Evolutionary conservation across 1,140 invertebrate genomes (phyloP).

Genomic region (Diorhabda elongata): DNA sequence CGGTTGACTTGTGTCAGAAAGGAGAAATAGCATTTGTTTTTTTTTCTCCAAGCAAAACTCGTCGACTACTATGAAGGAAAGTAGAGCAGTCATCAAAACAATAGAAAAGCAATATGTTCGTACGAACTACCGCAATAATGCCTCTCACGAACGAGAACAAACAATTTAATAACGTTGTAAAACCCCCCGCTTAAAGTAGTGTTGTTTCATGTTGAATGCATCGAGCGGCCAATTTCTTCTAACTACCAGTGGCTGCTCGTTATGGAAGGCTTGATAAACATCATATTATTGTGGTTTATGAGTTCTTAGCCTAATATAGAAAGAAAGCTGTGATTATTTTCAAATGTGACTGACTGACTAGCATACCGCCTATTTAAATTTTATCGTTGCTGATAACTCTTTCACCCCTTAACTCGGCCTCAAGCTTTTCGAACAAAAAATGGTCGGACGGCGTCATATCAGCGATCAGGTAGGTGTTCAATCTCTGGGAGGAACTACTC

Average conservation of each 20-base stretch:
- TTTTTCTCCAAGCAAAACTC: neutral
- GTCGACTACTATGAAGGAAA: neutral
- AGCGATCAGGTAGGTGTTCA: too few species aligned
- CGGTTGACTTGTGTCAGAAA: neutral
- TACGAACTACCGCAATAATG: conserved; percentile 2
- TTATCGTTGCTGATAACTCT: too few species aligned
- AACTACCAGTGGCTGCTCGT: neutral
- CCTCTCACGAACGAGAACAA: conserved; percentile 1
- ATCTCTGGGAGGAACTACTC: too few species aligned
- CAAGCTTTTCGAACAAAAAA: too few species aligned
- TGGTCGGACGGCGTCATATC: too few species aligned
- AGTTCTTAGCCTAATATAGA: too few species aligned
- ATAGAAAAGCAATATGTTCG: conserved; percentile 2
- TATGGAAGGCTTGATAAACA: too few species aligned
- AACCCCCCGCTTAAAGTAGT: neutral
- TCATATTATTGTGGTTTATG: too few species aligned
- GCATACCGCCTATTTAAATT: too few species aligned
- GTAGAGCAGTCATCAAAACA: neutral
- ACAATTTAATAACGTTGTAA: conserved; percentile 1
- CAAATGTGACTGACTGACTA: too few species aligned
- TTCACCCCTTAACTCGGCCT: too few species aligned
- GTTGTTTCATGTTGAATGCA: neutral
- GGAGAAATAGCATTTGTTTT: neutral
- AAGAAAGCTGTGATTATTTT: too few species aligned
- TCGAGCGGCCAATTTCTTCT: neutral